Conservation (phyloP, 2,113 vertebrate genomes). For the Phyllostomus hastatus region DNA sequence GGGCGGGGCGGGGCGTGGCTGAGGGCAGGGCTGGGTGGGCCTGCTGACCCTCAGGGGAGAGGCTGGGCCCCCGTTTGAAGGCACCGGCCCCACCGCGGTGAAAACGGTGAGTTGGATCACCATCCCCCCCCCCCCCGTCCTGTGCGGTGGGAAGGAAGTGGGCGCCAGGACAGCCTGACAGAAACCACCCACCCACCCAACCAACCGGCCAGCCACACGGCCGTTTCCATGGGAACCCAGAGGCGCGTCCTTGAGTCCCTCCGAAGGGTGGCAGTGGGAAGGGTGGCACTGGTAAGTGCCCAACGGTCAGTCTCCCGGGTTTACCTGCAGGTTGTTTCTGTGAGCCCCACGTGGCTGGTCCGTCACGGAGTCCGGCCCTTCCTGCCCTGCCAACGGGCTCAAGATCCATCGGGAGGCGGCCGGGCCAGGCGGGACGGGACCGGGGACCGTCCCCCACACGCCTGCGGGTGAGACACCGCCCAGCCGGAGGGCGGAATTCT, state of each 20-base stretch:
- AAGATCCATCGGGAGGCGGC: rapidly evolving
- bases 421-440: rapidly evolving
- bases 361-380: too few species aligned
- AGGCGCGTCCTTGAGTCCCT: neutral
- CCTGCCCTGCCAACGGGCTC: too few species aligned
- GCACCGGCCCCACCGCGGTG: too few species aligned
- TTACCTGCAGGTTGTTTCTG: neutral
- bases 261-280: neutral
- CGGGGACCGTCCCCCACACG: rapidly evolving
- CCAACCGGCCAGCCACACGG: too few species aligned
- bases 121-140: neutral
- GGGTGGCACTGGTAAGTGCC: neutral
- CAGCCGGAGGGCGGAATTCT: rapidly evolving
- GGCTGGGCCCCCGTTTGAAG: neutral
- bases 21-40: neutral
- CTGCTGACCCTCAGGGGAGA: neutral
- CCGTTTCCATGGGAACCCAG: neutral
- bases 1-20: neutral
- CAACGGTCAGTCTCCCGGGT: neutral
- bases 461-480: too few species aligned
- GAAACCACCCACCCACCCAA: neutral
- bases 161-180: neutral
- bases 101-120: too few species aligned
- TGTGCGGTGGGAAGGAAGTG: neutral
- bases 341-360: neutral